These are phyloP conservation scores for Intellagama lesueurii DNA, from an alignment of 2,797 vertebrate genomes.

Conservation along the genomic window DNA sequence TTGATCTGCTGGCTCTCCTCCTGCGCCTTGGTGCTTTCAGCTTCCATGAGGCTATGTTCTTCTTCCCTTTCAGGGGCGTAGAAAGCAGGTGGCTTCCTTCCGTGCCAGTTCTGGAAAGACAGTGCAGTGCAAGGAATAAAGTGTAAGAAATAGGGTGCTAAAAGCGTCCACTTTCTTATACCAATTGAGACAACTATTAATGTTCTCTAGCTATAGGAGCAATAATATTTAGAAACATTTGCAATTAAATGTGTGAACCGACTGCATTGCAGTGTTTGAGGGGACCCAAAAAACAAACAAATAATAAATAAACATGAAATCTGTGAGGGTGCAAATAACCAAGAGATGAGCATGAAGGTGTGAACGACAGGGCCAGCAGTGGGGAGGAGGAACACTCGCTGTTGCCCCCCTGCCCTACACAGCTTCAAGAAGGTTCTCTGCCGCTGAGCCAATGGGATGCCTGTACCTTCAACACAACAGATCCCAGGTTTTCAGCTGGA, in stretches of 20 bases:
- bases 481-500: not conserved
- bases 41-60: not conserved
- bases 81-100: slow-evolving; percentile 11
- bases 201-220: not conserved
- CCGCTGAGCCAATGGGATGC: not conserved
- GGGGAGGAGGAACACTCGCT: not conserved
- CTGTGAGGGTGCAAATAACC: not conserved
- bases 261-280: not conserved
- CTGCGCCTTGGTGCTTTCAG: not conserved
- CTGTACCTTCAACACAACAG: not conserved
- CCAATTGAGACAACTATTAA: not conserved
- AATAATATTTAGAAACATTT: not conserved
- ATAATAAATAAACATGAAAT: not conserved
- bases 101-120: slow-evolving; percentile 64
- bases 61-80: not conserved
- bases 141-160: not conserved
- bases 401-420: not conserved
- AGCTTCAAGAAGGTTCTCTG: not conserved
- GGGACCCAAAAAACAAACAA: no score
- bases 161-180: not conserved
- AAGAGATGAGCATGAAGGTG: not conserved
- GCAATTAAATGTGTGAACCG: not conserved
- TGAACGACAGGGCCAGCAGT: not conserved
- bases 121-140: not conserved
- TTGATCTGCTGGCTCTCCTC: not conserved